phyloP scores from a whole-genome alignment of 1,140 invertebrate genomes.

The Caerostris extrusa region DNA sequence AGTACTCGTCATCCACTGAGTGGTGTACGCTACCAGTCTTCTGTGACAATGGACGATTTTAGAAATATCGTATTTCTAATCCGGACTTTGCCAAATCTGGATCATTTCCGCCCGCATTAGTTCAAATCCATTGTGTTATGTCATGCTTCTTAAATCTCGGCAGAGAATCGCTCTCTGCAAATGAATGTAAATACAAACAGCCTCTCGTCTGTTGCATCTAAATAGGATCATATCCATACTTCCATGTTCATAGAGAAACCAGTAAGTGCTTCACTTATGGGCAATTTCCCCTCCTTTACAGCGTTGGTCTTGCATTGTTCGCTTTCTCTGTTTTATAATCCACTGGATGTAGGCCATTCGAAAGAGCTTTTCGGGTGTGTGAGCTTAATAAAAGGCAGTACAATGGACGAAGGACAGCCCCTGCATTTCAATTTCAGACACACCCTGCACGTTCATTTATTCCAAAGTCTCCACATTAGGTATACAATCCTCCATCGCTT shows the following conservation, averaged over 20 bases:
- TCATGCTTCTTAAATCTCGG: background rate
- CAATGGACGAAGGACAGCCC: constrained; percentile 27
- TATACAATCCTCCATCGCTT: background rate
- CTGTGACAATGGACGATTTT: no score
- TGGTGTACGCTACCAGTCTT: no score
- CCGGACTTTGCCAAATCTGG: no score
- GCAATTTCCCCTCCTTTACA: background rate
- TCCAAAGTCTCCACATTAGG: background rate
- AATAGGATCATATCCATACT: constrained; percentile 10
- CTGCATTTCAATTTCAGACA: constrained; percentile 36
- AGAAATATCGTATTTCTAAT: no score
- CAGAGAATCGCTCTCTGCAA: background rate
- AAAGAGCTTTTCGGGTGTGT: constrained; percentile 25
- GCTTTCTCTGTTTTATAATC: constrained; percentile 41
- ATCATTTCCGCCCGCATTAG: no score
- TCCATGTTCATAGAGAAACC: background rate
- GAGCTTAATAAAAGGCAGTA: constrained; percentile 14
- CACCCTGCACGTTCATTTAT: constrained; percentile 46
- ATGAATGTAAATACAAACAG: background rate
- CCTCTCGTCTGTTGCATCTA: background rate
- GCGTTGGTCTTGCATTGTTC: background rate
- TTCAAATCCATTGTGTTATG: background rate
- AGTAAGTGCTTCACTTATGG: background rate
- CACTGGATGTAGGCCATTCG: constrained; percentile 23
- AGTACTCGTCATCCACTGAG: no score